Conservation (phyloP, 2,888 invertebrate genomes). For the Cephus pulcher region DNA sequence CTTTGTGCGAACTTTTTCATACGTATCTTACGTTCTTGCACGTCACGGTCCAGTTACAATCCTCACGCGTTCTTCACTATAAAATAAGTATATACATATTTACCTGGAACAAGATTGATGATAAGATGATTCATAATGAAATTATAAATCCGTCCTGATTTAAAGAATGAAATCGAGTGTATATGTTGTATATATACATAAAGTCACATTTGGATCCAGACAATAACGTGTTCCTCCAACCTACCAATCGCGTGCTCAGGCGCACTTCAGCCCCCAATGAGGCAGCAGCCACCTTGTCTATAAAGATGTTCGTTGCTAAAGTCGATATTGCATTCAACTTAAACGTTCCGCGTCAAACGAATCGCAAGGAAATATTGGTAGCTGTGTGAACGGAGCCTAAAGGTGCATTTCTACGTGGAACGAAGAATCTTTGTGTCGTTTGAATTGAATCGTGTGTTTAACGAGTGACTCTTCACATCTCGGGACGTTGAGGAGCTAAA, state of each 20-base stretch:
- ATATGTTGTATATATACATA: neutral
- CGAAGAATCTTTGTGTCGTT: neutral
- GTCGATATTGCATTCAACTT: constrained; percentile 23
- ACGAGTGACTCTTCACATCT: neutral
- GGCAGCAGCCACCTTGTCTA: constrained; percentile 27
- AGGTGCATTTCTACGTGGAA: neutral
- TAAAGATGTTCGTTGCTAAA: constrained; percentile 25
- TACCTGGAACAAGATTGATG: too few relatives aligned
- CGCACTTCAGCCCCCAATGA: constrained; percentile 30
- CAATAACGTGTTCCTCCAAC: neutral
- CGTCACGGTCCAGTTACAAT: neutral
- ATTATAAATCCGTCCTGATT: neutral
- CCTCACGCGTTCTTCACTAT: neutral
- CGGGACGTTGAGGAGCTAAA: neutral
- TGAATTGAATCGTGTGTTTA: neutral
- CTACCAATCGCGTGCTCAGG: constrained; percentile 29
- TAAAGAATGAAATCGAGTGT: neutral
- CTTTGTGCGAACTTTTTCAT: neutral
- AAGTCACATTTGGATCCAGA: neutral
- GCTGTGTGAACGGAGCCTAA: neutral
- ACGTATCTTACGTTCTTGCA: neutral
- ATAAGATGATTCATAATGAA: neutral
- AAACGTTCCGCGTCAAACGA: constrained; percentile 17
- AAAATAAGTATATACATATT: neutral
- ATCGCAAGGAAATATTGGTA: constrained; percentile 5